A percentile compares a stretch with the other conserved stretches of the same genome.
phyloP scores from a whole-genome alignment of 53 echinoderm and acorn worm genomes.

The Temnopleurus reevesii region DNA sequence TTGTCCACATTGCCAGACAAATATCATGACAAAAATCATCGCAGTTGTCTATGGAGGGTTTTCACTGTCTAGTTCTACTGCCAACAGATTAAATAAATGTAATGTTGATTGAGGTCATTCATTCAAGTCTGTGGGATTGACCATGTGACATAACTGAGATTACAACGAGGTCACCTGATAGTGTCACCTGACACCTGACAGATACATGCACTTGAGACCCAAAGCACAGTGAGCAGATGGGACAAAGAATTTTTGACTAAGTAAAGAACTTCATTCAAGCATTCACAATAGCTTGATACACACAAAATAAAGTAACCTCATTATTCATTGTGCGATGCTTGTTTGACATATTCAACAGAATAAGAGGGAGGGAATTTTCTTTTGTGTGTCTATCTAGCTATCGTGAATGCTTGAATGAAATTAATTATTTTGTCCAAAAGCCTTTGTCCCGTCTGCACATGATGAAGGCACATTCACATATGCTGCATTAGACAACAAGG shows the following conservation, averaged over 20 bases:
- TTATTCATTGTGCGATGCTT: too few relatives aligned
- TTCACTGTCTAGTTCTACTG: not conserved
- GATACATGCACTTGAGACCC: not conserved
- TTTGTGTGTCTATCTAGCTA: not conserved
- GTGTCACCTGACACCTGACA: not conserved
- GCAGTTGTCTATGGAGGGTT: too few relatives aligned
- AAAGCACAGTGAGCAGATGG: not conserved
- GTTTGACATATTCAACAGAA: not conserved
- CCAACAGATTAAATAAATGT: not conserved
- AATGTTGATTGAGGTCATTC: not conserved
- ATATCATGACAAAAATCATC: too few relatives aligned
- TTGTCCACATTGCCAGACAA: too few relatives aligned
- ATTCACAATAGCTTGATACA: not conserved
- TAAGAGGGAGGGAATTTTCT: not conserved
- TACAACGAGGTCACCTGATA: not conserved
- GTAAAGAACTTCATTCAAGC: not conserved
- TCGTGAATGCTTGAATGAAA: too few relatives aligned
- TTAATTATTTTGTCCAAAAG: too few relatives aligned
- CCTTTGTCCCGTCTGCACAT: too few relatives aligned
- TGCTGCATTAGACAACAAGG: too few relatives aligned
- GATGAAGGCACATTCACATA: too few relatives aligned
- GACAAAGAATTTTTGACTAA: not conserved
- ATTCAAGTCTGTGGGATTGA: not conserved
- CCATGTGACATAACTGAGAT: slow-evolving; percentile 26
- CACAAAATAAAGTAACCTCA: too few relatives aligned